These are phyloP conservation scores for Neria commutata DNA, from an alignment of 2,888 invertebrate genomes.

Conservation along the genomic window DNA sequence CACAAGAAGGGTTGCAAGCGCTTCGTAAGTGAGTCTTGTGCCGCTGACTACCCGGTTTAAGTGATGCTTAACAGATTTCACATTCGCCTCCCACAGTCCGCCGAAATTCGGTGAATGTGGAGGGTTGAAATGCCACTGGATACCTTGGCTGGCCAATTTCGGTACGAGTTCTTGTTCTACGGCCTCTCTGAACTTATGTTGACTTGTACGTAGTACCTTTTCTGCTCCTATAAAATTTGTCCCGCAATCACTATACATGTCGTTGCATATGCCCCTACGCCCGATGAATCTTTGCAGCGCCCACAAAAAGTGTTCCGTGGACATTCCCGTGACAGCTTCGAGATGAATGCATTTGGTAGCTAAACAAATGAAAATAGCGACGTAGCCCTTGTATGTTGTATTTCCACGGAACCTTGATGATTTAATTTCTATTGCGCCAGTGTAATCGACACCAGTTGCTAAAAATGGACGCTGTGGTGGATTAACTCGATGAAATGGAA, in stretches of 20 bases:
- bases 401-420: too few species aligned
- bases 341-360: too few species aligned
- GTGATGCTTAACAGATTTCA: constrained; percentile 12
- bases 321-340: too few species aligned
- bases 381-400: too few species aligned
- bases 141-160: background rate
- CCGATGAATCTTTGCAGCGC: background rate
- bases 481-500: too few species aligned
- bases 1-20: constrained; percentile 11
- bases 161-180: background rate
- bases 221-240: background rate
- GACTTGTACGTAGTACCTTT: background rate
- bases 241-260: background rate
- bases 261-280: background rate
- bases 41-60: constrained; percentile 3
- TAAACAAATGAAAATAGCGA: background rate
- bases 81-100: too few species aligned
- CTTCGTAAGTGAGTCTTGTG: constrained; percentile 5
- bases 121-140: constrained; percentile 13
- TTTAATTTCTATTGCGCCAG: too few species aligned
- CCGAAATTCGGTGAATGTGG: constrained; percentile 11
- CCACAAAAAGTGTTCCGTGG: too few species aligned
- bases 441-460: too few species aligned
- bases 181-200: background rate
- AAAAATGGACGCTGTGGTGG: too few species aligned